Conservation (phyloP, 2,113 vertebrate genomes). For the Crotalus helleri region DNA sequence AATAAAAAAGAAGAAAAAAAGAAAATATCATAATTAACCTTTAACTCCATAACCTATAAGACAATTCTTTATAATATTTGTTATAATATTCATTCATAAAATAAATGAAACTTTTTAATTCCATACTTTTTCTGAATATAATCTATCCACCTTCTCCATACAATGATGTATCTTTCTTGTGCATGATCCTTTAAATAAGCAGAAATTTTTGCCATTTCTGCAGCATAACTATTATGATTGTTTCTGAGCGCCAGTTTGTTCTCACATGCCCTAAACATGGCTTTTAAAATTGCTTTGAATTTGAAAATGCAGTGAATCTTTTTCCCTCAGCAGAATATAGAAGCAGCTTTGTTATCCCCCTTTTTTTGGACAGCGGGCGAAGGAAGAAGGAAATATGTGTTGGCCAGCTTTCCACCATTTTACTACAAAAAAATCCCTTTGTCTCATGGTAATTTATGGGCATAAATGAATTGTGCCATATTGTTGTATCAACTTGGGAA, state of each 20-base stretch:
- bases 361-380: not conserved
- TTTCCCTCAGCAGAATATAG: not conserved
- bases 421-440: not conserved
- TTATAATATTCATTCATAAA: too few species aligned
- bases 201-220: too few species aligned
- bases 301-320: not conserved
- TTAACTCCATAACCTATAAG: too few species aligned
- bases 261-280: not conserved
- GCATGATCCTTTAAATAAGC: too few species aligned
- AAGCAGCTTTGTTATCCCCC: not conserved
- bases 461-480: not conserved
- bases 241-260: not conserved
- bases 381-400: not conserved
- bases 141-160: too few species aligned
- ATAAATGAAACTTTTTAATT: too few species aligned
- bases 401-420: not conserved
- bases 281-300: not conserved
- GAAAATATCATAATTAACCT: too few species aligned
- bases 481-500: not conserved
- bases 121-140: too few species aligned
- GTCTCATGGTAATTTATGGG: not conserved
- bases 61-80: too few species aligned
- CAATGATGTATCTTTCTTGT: too few species aligned
- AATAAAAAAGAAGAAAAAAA: too few species aligned
- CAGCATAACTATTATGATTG: not conserved